Base-by-base conservation (phyloP, 2,888 invertebrate species). In the Pseudococcus jackbeardsleyi region DNA sequence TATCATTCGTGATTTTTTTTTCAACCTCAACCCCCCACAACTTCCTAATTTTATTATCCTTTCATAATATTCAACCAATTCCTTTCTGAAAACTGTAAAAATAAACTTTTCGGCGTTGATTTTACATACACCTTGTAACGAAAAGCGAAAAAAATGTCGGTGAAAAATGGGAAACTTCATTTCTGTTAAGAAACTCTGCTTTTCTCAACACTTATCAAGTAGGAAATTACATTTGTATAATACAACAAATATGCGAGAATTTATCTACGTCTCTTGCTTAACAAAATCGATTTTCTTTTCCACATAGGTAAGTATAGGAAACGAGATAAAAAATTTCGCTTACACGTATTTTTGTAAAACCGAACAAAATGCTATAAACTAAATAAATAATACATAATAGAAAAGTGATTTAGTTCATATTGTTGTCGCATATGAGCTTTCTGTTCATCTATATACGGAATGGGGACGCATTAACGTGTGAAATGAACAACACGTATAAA, bases 161-260 rank as follows among this genome's bases (percentile, higher is more conserved):
- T 79, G 79, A 79, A 79, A 79, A 79, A 79, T 79, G 79, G 42
- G 79, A 79, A 79, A 79, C 79, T 79, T 79, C 79, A 79, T 79
- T 42, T 79, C n/a, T 42, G 42, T 79, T 42, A 39, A 39, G 42
- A 79, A 79, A 42, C 46, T 79, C 7, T 42, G 79, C 79, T 79
- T 79, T 79, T 79, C 79, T 79, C n/a, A 79, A 79, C 79, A 79
- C 79, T 79, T 79, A 79, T 79, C 79, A 79, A 39, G 42, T 79
- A 79, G 79, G 79, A 79, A 79, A 79, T 79, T 79, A 79, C 79
- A 42, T 79, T 79, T 42, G 79, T 79, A 79, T 42, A 79, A 79
- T 42, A 42, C 79, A 79, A 79, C 79, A 79, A 79, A 79, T 79
- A 79, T 79, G 79, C 79, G n/a, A 79, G 26, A 79, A 79, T 79